These are phyloP conservation scores for Tychaedon coryphoeus DNA, from an alignment of 2,113 vertebrate species.

Conservation along the genomic window DNA sequence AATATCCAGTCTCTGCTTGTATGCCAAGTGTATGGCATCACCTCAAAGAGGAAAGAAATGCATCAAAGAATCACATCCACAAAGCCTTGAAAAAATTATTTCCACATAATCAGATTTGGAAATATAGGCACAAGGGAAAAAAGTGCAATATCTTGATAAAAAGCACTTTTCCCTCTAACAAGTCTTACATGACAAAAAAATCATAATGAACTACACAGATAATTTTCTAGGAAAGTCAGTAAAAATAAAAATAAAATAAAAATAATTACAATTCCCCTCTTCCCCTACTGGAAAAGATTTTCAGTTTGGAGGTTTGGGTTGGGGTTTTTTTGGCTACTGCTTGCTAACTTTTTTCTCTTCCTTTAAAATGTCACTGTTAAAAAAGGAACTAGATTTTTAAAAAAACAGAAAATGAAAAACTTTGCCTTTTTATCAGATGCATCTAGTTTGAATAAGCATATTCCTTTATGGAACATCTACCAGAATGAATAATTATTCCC, in stretches of 20 bases:
- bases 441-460: neutral
- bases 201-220: neutral
- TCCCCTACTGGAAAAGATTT: neutral
- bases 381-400: neutral
- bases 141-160: accelerated
- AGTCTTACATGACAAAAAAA: neutral
- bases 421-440: neutral
- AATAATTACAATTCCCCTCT: neutral
- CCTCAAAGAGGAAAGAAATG: neutral
- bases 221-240: neutral
- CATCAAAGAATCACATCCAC: neutral
- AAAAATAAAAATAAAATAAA: neutral
- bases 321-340: neutral
- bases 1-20: neutral
- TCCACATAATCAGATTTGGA: neutral
- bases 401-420: neutral
- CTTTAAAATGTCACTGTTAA: neutral
- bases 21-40: neutral
- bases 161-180: neutral
- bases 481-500: conserved; percentile 11
- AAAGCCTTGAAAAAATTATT: neutral
- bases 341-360: neutral
- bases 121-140: neutral
- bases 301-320: neutral
- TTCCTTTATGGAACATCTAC: neutral